Conservation (phyloP, 2,113 vertebrate species). For the Sakesphorus luctuosus region DNA sequence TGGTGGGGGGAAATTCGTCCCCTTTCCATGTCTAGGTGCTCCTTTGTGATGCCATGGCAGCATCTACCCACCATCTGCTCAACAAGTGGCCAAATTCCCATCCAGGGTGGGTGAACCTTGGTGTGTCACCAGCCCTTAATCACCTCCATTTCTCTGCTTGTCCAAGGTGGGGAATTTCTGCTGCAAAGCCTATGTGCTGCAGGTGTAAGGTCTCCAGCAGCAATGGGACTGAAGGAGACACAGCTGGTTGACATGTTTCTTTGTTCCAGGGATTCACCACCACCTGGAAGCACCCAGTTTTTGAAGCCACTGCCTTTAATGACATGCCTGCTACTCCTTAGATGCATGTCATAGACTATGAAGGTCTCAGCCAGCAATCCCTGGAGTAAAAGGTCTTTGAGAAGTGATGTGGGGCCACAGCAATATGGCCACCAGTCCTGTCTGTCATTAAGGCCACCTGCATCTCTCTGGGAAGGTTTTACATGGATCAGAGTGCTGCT, state of each 20-base stretch:
- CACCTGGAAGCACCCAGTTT: neutral
- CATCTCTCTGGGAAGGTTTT: neutral
- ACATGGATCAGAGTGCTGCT: neutral
- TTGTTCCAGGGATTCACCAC: neutral
- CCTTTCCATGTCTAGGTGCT: neutral
- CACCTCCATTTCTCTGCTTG: neutral
- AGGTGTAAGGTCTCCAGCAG: neutral
- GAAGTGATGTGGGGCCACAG: neutral
- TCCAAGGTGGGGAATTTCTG: neutral
- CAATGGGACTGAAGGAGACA: neutral
- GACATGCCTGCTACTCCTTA: rapidly evolving
- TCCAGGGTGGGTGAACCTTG: neutral
- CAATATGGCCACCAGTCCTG: neutral
- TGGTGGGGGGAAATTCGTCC: neutral
- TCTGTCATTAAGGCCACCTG: neutral
- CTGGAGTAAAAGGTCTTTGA: neutral
- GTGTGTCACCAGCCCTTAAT: neutral
- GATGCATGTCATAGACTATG: rapidly evolving
- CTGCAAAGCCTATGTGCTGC: neutral
- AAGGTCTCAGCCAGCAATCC: neutral
- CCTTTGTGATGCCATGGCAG: rapidly evolving
- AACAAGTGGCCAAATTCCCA: neutral
- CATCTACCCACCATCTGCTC: neutral
- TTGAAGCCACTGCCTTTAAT: neutral
- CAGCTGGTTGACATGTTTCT: rapidly evolving